Conservation (phyloP, 2,113 vertebrate genomes). For the Hemibagrus wyckioides region DNA sequence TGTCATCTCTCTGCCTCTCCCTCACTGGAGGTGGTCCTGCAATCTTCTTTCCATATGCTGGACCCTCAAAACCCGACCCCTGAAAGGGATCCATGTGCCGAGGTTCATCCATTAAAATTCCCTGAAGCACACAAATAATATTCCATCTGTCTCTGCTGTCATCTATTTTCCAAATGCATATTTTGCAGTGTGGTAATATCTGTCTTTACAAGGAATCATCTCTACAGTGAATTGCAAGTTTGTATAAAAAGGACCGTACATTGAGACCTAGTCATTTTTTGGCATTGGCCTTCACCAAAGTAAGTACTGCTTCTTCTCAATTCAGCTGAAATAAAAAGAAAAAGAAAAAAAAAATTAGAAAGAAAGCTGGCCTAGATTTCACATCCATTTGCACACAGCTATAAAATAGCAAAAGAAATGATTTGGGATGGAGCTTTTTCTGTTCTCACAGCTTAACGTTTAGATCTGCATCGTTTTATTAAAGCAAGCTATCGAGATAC, state of each 20-base stretch:
- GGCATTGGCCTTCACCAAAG: neutral
- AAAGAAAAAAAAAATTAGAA: neutral
- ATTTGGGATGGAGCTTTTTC: neutral
- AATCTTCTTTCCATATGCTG: constrained; percentile 55
- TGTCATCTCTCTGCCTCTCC: constrained; percentile 5
- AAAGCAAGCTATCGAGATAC: constrained; percentile 2
- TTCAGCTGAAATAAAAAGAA: neutral
- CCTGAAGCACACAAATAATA: constrained; percentile 41
- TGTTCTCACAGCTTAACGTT: neutral
- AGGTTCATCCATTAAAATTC: constrained; percentile 52
- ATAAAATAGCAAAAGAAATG: neutral
- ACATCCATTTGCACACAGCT: neutral
- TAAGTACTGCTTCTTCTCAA: neutral
- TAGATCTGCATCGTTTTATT: neutral
- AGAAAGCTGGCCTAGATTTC: neutral
- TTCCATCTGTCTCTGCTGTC: constrained; percentile 42
- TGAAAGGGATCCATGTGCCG: constrained; percentile 51
- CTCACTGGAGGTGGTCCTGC: constrained; percentile 40
- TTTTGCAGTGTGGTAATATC: constrained; percentile 37
- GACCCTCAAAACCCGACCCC: constrained; percentile 35
- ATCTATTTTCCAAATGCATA: constrained; percentile 36
- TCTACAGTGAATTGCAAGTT: neutral
- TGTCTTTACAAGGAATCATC: constrained; percentile 20
- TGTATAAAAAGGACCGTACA: neutral
- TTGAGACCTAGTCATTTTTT: neutral